These are phyloP conservation scores for Potamarius usumacintae DNA, from an alignment of 2,113 vertebrate species.

Conservation along the genomic window DNA sequence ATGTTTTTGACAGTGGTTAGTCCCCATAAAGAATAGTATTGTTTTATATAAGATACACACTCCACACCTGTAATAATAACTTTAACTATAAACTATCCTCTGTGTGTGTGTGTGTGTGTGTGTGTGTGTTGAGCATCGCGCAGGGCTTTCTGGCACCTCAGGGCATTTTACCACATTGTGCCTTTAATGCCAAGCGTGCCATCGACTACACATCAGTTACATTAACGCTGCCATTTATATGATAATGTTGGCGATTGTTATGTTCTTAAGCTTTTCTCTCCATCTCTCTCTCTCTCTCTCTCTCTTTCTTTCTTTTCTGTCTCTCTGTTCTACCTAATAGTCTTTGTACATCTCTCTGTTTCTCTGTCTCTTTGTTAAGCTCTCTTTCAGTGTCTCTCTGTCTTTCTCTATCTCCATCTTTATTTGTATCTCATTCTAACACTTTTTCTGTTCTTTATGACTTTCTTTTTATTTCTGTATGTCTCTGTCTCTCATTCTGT, in stretches of 20 bases:
- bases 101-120: constrained; percentile 4
- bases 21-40: background rate
- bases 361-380: constrained; percentile 29
- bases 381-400: background rate
- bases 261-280: background rate
- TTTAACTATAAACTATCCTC: background rate
- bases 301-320: background rate
- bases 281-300: background rate
- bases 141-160: constrained; percentile 32
- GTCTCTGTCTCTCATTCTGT: background rate
- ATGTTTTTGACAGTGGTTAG: background rate
- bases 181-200: constrained; percentile 26
- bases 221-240: background rate
- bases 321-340: background rate
- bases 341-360: background rate
- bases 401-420: background rate
- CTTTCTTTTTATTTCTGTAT: background rate
- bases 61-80: background rate
- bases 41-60: background rate
- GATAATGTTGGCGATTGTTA: background rate
- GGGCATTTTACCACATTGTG: constrained; percentile 36
- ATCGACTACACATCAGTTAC: background rate
- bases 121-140: constrained; percentile 2
- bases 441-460: background rate
- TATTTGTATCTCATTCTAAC: background rate